A percentile compares a stretch with the other conserved stretches of the same genome.
Conservation (phyloP, 2,888 invertebrate species). For the Odontomyia ornata region DNA sequence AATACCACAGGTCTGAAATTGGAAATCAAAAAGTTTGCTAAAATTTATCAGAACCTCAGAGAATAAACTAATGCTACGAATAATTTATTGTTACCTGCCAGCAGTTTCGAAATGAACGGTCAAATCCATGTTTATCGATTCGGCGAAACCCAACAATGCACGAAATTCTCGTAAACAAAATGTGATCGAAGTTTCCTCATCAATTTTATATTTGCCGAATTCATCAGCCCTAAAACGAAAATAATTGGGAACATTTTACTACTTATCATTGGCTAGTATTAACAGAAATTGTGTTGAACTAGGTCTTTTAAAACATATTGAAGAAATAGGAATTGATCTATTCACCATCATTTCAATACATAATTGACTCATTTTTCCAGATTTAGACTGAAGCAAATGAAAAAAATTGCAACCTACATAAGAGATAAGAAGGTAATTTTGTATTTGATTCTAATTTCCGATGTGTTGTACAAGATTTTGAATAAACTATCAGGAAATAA, state of each 20-base stretch:
- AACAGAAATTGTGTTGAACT: too few relatives aligned
- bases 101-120: slow-evolving; percentile 78
- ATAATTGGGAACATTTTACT: not conserved
- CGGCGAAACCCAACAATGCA: slow-evolving; percentile 82
- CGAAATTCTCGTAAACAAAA: slow-evolving; percentile 87
- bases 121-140: slow-evolving; percentile 74
- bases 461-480: not conserved
- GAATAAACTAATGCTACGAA: not conserved
- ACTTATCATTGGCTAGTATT: too few relatives aligned
- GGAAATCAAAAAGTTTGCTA: slow-evolving; percentile 55
- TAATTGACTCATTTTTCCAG: too few relatives aligned
- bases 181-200: slow-evolving; percentile 75
- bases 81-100: slow-evolving; percentile 68
- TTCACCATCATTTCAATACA: too few relatives aligned
- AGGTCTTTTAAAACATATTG: not conserved
- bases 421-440: too few relatives aligned
- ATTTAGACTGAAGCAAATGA: too few relatives aligned
- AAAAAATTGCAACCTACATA: too few relatives aligned
- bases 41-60: not conserved
- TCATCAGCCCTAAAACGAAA: slow-evolving; percentile 55
- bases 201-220: slow-evolving; percentile 58
- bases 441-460: slow-evolving; percentile 15
- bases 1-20: slow-evolving; percentile 74
- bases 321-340: too few relatives aligned
- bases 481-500: slow-evolving; percentile 45